Evolutionary conservation across 2,797 vertebrate genomes (phyloP).

Genomic region (Eulemur rubriventer): DNA sequence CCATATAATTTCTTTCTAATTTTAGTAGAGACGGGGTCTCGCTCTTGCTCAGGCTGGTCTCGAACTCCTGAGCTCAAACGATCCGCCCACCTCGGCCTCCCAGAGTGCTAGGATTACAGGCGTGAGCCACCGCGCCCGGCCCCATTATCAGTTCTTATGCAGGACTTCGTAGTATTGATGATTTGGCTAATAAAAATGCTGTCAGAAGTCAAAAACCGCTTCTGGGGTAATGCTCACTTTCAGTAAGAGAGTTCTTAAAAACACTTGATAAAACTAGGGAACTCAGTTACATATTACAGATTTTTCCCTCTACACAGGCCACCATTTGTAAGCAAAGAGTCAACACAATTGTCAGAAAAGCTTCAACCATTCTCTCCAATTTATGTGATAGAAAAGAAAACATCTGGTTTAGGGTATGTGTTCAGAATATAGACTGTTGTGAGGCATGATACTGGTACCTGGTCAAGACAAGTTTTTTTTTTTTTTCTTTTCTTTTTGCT

Average conservation of each 20-base stretch:
- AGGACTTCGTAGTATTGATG: not conserved
- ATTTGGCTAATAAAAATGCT: conserved; percentile 45
- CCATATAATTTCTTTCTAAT: too few species aligned
- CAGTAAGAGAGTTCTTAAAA: not conserved
- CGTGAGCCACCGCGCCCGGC: fast-evolving
- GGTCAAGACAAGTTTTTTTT: not conserved
- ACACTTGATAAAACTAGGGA: not conserved
- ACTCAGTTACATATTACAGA: not conserved
- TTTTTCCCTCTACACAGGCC: not conserved
- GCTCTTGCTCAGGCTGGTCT: too few species aligned
- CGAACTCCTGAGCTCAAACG: too few species aligned
- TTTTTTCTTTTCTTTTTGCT: conserved; percentile 8
- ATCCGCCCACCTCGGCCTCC: too few species aligned
- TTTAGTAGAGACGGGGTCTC: too few species aligned
- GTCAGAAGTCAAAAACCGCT: not conserved
- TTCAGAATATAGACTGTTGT: not conserved
- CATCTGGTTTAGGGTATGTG: not conserved
- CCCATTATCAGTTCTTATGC: not conserved
- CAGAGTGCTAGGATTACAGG: too few species aligned
- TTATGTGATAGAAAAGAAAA: conserved; percentile 15
- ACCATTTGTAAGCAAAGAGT: not conserved
- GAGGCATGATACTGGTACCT: not conserved
- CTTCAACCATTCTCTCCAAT: not conserved
- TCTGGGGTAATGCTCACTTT: not conserved
- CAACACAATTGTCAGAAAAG: not conserved